Evolutionary conservation across 1,140 invertebrate species (phyloP).

Genomic region (Macrobrachium nipponense): DNA sequence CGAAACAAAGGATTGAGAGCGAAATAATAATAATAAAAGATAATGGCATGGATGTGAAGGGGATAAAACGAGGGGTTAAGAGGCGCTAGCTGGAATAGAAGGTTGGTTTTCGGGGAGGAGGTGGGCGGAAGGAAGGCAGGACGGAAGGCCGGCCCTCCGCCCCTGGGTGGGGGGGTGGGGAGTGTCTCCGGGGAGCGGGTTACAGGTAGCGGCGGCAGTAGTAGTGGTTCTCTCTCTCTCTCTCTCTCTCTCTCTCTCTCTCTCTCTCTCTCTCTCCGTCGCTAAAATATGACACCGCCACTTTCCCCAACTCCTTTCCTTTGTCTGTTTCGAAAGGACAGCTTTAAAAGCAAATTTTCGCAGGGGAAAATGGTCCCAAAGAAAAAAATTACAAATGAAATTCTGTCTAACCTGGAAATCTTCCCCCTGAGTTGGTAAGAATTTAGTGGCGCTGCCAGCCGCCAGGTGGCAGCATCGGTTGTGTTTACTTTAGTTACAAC

Average conservation of each 20-base stretch:
- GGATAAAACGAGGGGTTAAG: background rate
- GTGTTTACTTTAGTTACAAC: background rate
- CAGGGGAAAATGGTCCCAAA: background rate
- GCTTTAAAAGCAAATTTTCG: constrained; percentile 43
- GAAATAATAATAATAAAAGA: background rate
- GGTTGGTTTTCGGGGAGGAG: background rate
- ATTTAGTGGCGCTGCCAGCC: constrained; percentile 17
- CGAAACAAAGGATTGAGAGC: background rate
- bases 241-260: too few relatives aligned
- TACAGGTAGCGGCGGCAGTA: too few relatives aligned
- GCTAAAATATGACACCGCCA: constrained; percentile 23
- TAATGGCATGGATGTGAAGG: background rate
- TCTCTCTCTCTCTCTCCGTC: too few relatives aligned
- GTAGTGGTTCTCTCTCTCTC: too few relatives aligned
- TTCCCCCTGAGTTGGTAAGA: constrained; percentile 18
- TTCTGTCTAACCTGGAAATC: constrained; percentile 29
- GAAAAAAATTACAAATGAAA: constrained; percentile 35
- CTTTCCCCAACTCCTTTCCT: constrained; percentile 28
- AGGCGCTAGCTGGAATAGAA: too few relatives aligned
- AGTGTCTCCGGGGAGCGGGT: too few relatives aligned
- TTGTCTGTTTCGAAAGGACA: constrained; percentile 39
- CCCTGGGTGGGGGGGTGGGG: too few relatives aligned
- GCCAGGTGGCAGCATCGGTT: constrained; percentile 18
- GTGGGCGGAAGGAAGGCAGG: background rate
- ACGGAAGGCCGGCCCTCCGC: background rate